Base-by-base conservation (phyloP, 1,140 invertebrate species). In the Euwallacea similis region DNA sequence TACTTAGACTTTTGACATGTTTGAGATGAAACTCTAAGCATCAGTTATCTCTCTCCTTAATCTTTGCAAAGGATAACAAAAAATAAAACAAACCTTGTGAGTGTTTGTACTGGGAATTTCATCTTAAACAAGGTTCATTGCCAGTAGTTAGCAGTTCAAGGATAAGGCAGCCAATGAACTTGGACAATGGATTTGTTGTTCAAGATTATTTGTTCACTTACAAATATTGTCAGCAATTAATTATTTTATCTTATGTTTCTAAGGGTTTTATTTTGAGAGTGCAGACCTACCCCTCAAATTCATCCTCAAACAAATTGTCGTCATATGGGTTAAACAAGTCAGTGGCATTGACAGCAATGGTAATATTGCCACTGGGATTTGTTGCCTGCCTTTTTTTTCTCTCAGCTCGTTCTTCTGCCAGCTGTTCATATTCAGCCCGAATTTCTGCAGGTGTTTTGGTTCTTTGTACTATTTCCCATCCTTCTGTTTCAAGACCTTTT, bases 361-460 rank as follows among this genome's bases (percentile, higher is more conserved):
- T 93, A 15, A 98, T 87, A 66, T 88, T 90, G 11, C 95, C 94
- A 76, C 90, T 91, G 0, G 96, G 96, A 85, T 98, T 97, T 0
- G 96, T 97, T 69, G 90, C 86, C 76, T 94, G 91, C 74, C 95
- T 89, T 15, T 98, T 83, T 58, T 89, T 86, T 73, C 92, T 86
- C 79, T 98, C 94, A 75, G 96, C 94, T 76, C 89, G 82, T 78
- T 94, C 91, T 73, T 84, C 80, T 7, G 90, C 88, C 21, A 96
- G 83, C 76, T 92, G 86, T 82, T 98, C 94, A 86, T 95, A 97
- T 83, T 98, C 96, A 76, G 97, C 95, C 69, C 95, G 85, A 59
- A 98, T 98, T 85, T 98, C 96, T 74, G 92, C 88, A 8, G 96
- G 94, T 6, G 95, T 96, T 84, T 93, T 92, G 7, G 92, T 95